Evolutionary conservation across 2,888 invertebrate species (phyloP), one percentile per base, ranked within the genome.

Genomic region (Ceraclea dissimilis): DNA sequence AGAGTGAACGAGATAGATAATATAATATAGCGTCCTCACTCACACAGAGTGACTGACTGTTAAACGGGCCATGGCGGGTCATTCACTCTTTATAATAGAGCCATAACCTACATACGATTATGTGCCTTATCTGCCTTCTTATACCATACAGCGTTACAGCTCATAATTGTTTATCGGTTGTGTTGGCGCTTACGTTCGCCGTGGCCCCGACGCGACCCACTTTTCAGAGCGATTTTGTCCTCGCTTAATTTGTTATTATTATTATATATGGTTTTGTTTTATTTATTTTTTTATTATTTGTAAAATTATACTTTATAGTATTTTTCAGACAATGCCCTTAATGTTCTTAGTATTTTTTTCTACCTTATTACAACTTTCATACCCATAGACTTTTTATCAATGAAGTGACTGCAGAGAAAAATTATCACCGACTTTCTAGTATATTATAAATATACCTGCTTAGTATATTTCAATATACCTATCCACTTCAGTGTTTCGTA

Each of bases 31-130:
- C 59, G 62, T 62, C 64, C 66, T 65, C 69, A 66, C 70, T 70
- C 70, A 69, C 73, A 70, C 72, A 70, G 72, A 76, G 82, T 82
- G 80, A 82, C 78, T 80, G 83, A 81, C 76, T 79, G 76, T 73
- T 79, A 82, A 81, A 77, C 81, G 73, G 82, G 82, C 82, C 82
- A 82, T 79, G 82, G 75, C 79, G 81, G 80, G 75, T 73, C 74
- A 69, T 73, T 74, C 73, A 73, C 72, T 63, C 59, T 51, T 67
- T 66, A 63, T 65, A 66, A 66, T 39, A 66, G 68, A 68, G 66
- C 66, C 66, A 65, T 67, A 55, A 55, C 58, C 55, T 49, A 55
- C 55, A 58, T 55, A 52, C 52, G 52, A 58, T 47, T 47, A 48
- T 58, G 55, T 48, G 50, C 58, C 58, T 58, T 54, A 54, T 51